Base-by-base conservation (phyloP, 2,113 vertebrate genomes). In the Quiscalus mexicanus region DNA sequence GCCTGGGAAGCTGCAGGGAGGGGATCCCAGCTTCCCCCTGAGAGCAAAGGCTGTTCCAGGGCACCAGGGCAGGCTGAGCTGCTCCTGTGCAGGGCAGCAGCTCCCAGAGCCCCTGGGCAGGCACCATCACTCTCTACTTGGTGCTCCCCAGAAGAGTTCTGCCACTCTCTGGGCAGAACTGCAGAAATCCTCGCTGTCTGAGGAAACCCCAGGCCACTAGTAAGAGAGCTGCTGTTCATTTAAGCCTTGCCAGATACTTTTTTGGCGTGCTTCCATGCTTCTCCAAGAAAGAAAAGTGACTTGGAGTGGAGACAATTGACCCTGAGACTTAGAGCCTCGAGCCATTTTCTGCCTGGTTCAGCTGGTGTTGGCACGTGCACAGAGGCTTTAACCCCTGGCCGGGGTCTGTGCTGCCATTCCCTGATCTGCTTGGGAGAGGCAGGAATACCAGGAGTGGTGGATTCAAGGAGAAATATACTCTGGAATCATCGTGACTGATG, bases 281-380 rank as follows among this genome's bases (percentile, higher is more conserved):
- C 94, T 89, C 69, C 59, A 85, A 70, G 76, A 81, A 79, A 90
- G 91, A 92, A 91, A 93, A 87, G 50, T 10, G 0, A n/a, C 80
- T 97, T 95, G 95, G 95, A 97, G 56, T 89, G 86, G 71, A 95
- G 86, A 74, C 89, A 95, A 64, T 93, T 96, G 95, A 97, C 96
- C 96, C 95, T 2, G 39, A 80, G 89, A 44, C 86, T 92, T 13
- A 5, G 86, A 95, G 90, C 92, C 89, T 93, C 10, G 42, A 92
- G 83, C 68, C 56, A n/a, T 81, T 96, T 88, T 96, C 83, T 95
- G 75, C 90, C 85, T 70, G 74, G 79, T 92, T 94, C 85, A 92
- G 95, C 60, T 86, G 80, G 71, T 67, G 76, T n/a, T 95, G 89
- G 94, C 80, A 22, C 39, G 7, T 15, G 56, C 89, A 37, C 22